Base-by-base conservation (phyloP, 2,888 invertebrate genomes). In the Harmothoe impar region DNA sequence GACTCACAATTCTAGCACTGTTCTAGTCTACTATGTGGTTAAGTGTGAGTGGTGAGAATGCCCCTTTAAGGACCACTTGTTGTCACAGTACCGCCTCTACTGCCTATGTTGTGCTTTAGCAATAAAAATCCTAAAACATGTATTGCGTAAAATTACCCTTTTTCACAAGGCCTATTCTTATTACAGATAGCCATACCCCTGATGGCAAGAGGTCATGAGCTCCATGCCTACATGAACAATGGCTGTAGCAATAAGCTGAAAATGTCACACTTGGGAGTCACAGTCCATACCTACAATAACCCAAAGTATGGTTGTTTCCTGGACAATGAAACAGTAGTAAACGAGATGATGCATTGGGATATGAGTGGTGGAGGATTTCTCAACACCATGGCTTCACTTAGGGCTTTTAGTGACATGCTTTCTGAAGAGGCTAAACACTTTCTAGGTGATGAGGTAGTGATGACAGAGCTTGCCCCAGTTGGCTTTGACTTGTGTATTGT, bases 401-500 rank as follows among this genome's bases (percentile, higher is more conserved):
- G n/a, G n/a, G n/a, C n/a, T n/a, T n/a, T n/a, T n/a, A n/a, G n/a
- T n/a, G n/a, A n/a, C n/a, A n/a, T n/a, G n/a, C n/a, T n/a, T n/a
- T n/a, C n/a, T n/a, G n/a, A n/a, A 35, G 43, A 17, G 10, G 23
- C 5, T 35, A 17, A 17, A 7, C 0, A 33, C 0, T 77, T 77
- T 17, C 72, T 72, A 0, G 43, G 43, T 20, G 35, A 33, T 23
- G 23, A 81, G 35, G 17, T 0, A 35, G 33, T n/a, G 15, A 33
- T 81, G 7, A 0, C 33, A 20, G 43, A 35, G 1, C 43, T 81
- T 5, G n/a, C 33, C 1, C 3, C 35, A 7, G 20, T 81, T 23
- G 43, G 43, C 23, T 81, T 81, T 25, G 81, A 81, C 20, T 20
- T 81, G 35, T 81, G 81, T 43, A 81, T 81, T 12, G 3, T 81